Conservation (phyloP, 2,888 invertebrate genomes). For the Drosophila conformis region DNA sequence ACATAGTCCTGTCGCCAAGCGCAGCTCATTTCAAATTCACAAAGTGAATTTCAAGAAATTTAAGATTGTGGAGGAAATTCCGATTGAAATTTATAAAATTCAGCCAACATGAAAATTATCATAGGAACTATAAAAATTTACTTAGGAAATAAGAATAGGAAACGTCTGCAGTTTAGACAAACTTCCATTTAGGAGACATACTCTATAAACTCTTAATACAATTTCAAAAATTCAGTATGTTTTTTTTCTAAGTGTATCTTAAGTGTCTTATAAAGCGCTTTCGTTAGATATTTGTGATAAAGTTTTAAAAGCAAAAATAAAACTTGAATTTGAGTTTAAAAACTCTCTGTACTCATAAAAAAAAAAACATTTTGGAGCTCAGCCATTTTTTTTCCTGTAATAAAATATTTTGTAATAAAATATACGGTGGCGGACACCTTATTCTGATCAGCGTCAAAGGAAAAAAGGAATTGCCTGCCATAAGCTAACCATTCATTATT, state of each 20-base stretch:
- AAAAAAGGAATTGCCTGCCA: too few species aligned
- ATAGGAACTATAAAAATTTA: neutral
- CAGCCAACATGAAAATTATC: neutral
- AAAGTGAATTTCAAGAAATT: too few species aligned
- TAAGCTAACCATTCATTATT: too few species aligned
- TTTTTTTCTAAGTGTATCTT: neutral
- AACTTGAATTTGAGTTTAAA: neutral
- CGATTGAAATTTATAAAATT: too few species aligned
- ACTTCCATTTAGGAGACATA: neutral
- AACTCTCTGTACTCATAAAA: too few species aligned
- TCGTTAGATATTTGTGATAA: neutral
- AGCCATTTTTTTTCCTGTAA: neutral
- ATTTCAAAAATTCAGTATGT: rapidly evolving
- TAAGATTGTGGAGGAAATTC: too few species aligned
- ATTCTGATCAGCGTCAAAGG: too few species aligned
- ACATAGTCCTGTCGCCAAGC: neutral
- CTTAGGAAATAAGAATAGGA: neutral
- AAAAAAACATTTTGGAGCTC: too few species aligned
- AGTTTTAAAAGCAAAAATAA: neutral
- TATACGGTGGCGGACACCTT: too few species aligned
- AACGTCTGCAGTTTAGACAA: neutral
- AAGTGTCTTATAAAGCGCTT: neutral
- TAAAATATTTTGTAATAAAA: neutral
- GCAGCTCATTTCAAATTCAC: neutral
- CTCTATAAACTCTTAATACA: too few species aligned